Evolutionary conservation across 1,140 invertebrate species (phyloP), one percentile per base, ranked within the genome.

Genomic region (Papilio xuthus): DNA sequence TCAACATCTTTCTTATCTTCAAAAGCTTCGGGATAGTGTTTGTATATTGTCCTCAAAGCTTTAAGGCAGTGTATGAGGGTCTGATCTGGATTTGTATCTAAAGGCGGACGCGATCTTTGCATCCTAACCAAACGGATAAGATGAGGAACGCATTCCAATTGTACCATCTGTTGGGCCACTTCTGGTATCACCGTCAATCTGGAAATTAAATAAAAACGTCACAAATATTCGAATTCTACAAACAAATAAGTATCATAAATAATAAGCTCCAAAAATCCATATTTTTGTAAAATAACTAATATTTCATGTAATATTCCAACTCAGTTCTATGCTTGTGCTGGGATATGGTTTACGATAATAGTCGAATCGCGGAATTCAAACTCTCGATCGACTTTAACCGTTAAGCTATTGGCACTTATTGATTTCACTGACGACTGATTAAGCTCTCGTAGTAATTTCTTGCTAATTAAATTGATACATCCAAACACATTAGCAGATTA

Each of bases 131-230:
- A 89, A 78, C 95, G 92, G 76, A 97, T 95, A 83, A 99, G 95
- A 88, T 96, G 96, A 69, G 96, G 95, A 60, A 97, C 95, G 20
- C 97, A 97, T 78, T 97, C 96, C 12, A 97, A 92, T 78, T 97
- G 95, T 1, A 97, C 95, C 20, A 98, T 96, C 86, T 97, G 96
- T 60, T 95, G 93, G 0, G 97, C 96, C 0, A 97, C 96, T 80
- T 96, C 95, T 13, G 95, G 94, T 47, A 98, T 95, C 42, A 96
- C 95, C 82, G 97, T 97, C 50, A 99, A 93, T 83, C 96, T 96
- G 91, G 20, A 86, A 89, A 79, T 73, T 12, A 83, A 80, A 79
- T 77, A 70, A 79, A 67, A 53, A n/a, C n/a, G n/a, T n/a, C 77
- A 44, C 26, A 53, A 73, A 67, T 28, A 69, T 15, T 2, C 15